A percentile compares a stretch with the other conserved stretches of the same genome.
Conservation (phyloP, 2,113 vertebrate genomes). For the Hippocampus abdominalis region DNA sequence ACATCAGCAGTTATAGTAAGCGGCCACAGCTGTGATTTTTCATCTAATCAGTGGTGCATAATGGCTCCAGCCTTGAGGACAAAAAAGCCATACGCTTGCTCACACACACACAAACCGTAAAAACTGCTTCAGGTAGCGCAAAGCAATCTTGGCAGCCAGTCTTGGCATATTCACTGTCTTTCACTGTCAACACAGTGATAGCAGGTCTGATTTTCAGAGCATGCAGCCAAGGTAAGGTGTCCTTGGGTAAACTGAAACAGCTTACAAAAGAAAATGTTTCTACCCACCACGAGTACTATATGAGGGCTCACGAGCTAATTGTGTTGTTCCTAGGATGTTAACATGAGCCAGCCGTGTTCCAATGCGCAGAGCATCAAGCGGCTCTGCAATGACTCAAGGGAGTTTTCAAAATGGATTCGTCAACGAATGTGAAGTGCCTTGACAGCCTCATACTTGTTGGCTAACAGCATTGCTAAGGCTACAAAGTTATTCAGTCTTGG, state of each 20-base stretch:
- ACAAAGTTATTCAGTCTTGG: too few species aligned
- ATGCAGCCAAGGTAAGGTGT: slow-evolving; percentile 47
- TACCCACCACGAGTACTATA: neutral
- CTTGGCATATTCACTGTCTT: slow-evolving; percentile 52
- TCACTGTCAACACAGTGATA: slow-evolving; percentile 57
- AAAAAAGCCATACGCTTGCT: slow-evolving; percentile 21
- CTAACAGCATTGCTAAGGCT: too few species aligned
- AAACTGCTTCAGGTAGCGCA: slow-evolving; percentile 64
- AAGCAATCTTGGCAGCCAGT: slow-evolving; percentile 61
- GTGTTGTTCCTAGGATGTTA: neutral
- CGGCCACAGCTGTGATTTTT: slow-evolving; percentile 61
- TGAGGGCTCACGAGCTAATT: neutral
- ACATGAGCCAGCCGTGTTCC: too few species aligned
- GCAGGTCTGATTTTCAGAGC: slow-evolving; percentile 47
- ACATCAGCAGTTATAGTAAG: slow-evolving; percentile 49
- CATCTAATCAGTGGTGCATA: slow-evolving; percentile 54
- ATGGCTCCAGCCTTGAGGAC: slow-evolving; percentile 52
- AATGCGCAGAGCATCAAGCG: too few species aligned
- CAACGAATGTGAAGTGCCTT: too few species aligned
- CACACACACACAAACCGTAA: slow-evolving; percentile 49
- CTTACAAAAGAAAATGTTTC: slow-evolving; percentile 18
- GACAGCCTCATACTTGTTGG: too few species aligned
- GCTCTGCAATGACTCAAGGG: too few species aligned
- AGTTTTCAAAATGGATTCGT: too few species aligned
- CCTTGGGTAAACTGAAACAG: slow-evolving; percentile 49